Percentiles rank a stretch among this genome's conserved stretches.
Conservation (phyloP, 2,113 vertebrate species). For the Serinus canaria region DNA sequence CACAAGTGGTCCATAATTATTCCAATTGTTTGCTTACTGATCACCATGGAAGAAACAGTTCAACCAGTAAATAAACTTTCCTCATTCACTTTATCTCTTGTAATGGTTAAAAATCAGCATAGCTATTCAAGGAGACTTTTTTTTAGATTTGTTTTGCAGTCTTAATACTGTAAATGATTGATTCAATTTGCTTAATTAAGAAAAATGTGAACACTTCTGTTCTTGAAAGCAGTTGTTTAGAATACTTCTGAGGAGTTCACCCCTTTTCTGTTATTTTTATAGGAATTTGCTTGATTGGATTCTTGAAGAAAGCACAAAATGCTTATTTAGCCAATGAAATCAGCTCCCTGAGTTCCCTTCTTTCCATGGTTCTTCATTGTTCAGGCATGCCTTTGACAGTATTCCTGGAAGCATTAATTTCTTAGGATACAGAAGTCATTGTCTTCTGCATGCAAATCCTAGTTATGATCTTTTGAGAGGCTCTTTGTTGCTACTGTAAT, state of each 20-base stretch:
- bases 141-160: neutral
- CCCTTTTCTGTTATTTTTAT: neutral
- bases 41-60: neutral
- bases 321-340: neutral
- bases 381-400: neutral
- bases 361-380: neutral
- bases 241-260: neutral
- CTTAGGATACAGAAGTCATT: neutral
- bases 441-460: neutral
- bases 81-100: neutral
- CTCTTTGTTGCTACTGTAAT: neutral
- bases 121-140: neutral
- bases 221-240: neutral
- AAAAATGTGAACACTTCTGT: neutral
- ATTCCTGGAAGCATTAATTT: neutral
- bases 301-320: neutral
- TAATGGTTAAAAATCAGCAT: neutral
- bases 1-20: neutral
- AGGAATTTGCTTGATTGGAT: neutral
- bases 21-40: neutral
- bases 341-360: neutral
- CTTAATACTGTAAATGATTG: neutral
- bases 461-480: neutral
- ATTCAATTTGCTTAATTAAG: neutral
- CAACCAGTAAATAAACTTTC: neutral